Evolutionary conservation across 1,140 invertebrate genomes (phyloP).

Genomic region (Dolichoris vasculosae): DNA sequence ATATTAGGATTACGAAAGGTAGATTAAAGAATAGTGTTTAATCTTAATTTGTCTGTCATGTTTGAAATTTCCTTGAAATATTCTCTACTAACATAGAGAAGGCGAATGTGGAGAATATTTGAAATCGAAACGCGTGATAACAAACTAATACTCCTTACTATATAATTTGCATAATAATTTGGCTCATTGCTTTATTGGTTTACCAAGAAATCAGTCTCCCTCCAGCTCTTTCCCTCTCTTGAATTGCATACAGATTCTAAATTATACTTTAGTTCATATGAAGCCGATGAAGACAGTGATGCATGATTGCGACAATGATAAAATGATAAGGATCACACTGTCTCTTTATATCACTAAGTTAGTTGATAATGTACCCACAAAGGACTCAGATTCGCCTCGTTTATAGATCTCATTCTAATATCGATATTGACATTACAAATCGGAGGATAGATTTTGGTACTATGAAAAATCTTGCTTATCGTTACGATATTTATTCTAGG

Average conservation of each 20-base stretch:
- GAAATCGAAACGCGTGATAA: conserved; percentile 72
- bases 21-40: not conserved
- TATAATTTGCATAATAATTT: conserved; percentile 74
- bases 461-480: not conserved
- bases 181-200: conserved; percentile 64
- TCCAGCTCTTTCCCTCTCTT: conserved; percentile 60
- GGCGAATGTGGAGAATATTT: conserved; percentile 58
- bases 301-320: not conserved
- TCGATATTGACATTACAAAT: not conserved
- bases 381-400: no score
- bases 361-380: not conserved
- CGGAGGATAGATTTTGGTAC: not conserved
- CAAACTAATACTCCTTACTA: conserved; percentile 73
- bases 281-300: not conserved
- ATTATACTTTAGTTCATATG: conserved; percentile 59
- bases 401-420: not conserved
- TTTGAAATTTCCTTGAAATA: not conserved
- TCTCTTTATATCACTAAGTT: not conserved
- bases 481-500: no score
- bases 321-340: not conserved
- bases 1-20: no score
- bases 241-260: conserved; percentile 74
- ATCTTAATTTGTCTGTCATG: not conserved
- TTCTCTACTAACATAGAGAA: not conserved
- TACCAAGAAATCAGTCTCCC: not conserved